A percentile compares a stretch with the other conserved stretches of the same genome.
Evolutionary conservation across 2,113 vertebrate species (phyloP).

Genomic region (Micronisus gabar): DNA sequence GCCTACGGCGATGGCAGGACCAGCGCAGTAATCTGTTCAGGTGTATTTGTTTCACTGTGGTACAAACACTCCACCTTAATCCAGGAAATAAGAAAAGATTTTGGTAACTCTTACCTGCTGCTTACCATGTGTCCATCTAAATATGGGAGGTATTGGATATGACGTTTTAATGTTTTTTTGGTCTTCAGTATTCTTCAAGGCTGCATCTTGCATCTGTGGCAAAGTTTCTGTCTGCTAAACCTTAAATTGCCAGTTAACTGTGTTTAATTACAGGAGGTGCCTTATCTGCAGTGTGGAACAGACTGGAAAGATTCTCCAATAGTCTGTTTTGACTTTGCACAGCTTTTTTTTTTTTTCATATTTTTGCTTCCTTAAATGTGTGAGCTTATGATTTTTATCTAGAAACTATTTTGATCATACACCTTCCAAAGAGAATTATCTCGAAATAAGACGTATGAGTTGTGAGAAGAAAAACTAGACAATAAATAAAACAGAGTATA

Average conservation of each 20-base stretch:
- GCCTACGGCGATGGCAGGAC: fast-evolving
- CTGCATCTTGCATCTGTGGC: not conserved
- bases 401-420: not conserved
- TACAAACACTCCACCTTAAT: not conserved
- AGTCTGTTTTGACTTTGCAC: not conserved
- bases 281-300: fast-evolving
- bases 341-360: not conserved
- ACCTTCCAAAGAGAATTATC: not conserved
- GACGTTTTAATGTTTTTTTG: not conserved
- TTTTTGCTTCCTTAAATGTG: not conserved
- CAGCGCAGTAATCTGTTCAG: fast-evolving
- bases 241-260: not conserved
- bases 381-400: not conserved
- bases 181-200: not conserved
- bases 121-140: not conserved
- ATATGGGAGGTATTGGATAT: fast-evolving
- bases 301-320: not conserved
- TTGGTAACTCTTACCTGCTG: no score
- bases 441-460: not conserved
- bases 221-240: not conserved
- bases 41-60: not conserved
- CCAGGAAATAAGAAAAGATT: not conserved
- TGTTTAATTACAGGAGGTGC: not conserved
- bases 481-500: not conserved
- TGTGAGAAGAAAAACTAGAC: not conserved